phyloP scores from a whole-genome alignment of 2,797 vertebrate species.

The Tadarida brasiliensis region DNA sequence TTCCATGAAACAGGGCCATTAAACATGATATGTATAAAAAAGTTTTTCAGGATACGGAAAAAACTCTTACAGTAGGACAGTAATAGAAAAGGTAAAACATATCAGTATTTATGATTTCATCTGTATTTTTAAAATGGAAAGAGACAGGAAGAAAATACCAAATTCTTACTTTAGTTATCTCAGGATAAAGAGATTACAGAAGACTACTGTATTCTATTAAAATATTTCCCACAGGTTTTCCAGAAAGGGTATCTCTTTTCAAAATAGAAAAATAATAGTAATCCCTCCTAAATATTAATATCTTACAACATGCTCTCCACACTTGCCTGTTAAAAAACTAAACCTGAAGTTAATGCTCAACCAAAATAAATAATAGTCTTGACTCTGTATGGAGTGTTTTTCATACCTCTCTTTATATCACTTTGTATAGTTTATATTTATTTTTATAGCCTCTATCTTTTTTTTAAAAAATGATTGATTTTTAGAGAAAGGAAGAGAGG shows the following conservation, averaged over 20 bases:
- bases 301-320: neutral
- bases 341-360: neutral
- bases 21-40: neutral
- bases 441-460: neutral
- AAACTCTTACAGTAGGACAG: neutral
- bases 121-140: neutral
- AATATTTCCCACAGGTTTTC: neutral
- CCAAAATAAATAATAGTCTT: neutral
- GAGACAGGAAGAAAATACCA: neutral
- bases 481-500: no score
- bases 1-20: neutral
- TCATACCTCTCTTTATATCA: neutral
- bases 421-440: conserved; percentile 26
- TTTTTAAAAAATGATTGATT: no score
- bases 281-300: neutral
- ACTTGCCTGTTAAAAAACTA: neutral
- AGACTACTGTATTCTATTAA: neutral
- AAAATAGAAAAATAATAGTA: conserved; percentile 8
- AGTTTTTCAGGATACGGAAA: neutral
- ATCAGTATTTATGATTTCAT: neutral
- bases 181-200: neutral
- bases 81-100: neutral
- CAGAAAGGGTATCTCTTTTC: conserved; percentile 22
- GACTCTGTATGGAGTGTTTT: neutral
- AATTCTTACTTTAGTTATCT: neutral